Evolutionary conservation across 2,888 invertebrate species (phyloP).

Genomic region (Peribatodes rhomboidaria): DNA sequence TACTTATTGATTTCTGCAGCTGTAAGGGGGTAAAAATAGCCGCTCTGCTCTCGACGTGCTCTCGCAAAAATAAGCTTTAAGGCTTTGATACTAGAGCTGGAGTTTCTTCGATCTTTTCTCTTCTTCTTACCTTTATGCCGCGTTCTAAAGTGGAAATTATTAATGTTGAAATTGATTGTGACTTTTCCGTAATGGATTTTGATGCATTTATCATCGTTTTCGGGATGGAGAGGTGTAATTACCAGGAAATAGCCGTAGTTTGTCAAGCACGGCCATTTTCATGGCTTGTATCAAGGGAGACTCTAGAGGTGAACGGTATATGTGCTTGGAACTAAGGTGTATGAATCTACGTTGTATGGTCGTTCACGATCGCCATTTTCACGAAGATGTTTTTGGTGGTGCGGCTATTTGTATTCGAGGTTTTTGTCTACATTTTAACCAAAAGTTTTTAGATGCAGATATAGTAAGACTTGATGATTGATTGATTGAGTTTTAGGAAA

Average conservation of each 20-base stretch:
- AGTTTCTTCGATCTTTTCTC: slow-evolving; percentile 34
- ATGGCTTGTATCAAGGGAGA: not conserved
- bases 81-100: slow-evolving; percentile 31
- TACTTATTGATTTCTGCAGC: slow-evolving; percentile 61
- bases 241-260: slow-evolving; percentile 2
- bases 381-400: no score
- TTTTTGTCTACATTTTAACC: no score
- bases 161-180: slow-evolving; percentile 44
- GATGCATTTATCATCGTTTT: slow-evolving; percentile 28
- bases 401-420: no score
- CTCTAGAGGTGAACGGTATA: not conserved
- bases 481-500: no score
- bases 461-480: no score
- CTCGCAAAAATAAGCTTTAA: slow-evolving; percentile 29
- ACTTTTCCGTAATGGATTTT: slow-evolving; percentile 35
- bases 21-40: slow-evolving; percentile 59
- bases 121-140: slow-evolving; percentile 38
- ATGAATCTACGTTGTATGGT: no score
- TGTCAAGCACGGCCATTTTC: slow-evolving; percentile 18
- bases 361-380: no score
- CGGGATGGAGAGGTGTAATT: not conserved
- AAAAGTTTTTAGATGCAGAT: no score
- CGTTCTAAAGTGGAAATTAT: slow-evolving; percentile 42
- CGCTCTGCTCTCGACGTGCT: slow-evolving; percentile 37
- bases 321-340: no score